A percentile compares a stretch with the other conserved stretches of the same genome.
These are phyloP conservation scores for Vanessa cardui DNA, from an alignment of 2,888 invertebrate genomes.

Conservation along the genomic window DNA sequence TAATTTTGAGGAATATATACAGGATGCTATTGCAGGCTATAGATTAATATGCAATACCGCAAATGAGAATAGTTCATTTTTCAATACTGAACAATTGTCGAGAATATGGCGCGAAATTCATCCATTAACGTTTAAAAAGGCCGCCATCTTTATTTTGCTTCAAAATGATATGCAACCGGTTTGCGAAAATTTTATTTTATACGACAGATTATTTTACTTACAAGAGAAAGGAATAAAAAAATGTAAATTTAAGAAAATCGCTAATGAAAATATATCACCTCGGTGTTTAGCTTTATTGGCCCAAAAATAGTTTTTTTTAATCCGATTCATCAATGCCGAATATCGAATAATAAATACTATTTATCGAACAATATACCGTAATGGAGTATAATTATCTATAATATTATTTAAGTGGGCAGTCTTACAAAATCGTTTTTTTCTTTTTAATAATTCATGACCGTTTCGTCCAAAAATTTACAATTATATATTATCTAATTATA, in stretches of 20 bases:
- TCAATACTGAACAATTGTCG: slow-evolving; percentile 54
- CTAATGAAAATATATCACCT: slow-evolving; percentile 85
- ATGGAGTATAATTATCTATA: too few relatives aligned
- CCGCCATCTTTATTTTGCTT: slow-evolving; percentile 62
- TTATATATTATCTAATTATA: too few relatives aligned
- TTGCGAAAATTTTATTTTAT: slow-evolving; percentile 68
- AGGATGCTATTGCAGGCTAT: slow-evolving; percentile 59
- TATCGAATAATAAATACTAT: too few relatives aligned
- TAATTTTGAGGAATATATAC: slow-evolving; percentile 61
- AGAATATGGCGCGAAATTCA: slow-evolving; percentile 59
- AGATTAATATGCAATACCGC: slow-evolving; percentile 45
- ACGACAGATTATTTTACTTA: slow-evolving; percentile 66
- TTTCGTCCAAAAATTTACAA: too few relatives aligned
- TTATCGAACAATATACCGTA: too few relatives aligned
- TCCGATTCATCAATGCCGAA: too few relatives aligned
- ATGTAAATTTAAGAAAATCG: slow-evolving; percentile 79
- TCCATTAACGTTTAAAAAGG: slow-evolving; percentile 52
- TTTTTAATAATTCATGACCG: too few relatives aligned
- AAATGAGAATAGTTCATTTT: slow-evolving; percentile 26
- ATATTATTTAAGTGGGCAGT: too few relatives aligned
- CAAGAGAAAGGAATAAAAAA: slow-evolving; percentile 59
- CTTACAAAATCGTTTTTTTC: too few relatives aligned
- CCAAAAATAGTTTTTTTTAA: slow-evolving; percentile 60
- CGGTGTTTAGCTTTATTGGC: slow-evolving; percentile 85
- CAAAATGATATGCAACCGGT: slow-evolving; percentile 67